These are phyloP conservation scores for Neoascia interrupta DNA, from an alignment of 2,888 invertebrate genomes.

Conservation along the genomic window DNA sequence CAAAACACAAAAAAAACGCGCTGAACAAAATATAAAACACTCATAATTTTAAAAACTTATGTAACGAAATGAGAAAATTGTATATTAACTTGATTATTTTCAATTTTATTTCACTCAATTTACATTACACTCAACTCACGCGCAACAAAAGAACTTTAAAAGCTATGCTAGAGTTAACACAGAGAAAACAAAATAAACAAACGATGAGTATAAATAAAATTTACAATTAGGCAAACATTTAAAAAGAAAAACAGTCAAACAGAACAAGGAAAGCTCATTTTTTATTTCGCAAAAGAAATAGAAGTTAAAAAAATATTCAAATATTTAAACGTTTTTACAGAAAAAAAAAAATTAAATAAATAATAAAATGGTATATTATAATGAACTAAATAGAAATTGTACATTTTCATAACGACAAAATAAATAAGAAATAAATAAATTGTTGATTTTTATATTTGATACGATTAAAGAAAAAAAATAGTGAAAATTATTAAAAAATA, in stretches of 20 bases:
- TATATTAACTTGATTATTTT: no score
- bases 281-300: conserved; percentile 72
- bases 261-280: conserved; percentile 75
- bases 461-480: conserved; percentile 77
- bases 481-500: conserved; percentile 63
- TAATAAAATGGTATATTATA: conserved; percentile 52
- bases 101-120: no score
- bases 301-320: conserved; percentile 49
- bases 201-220: conserved; percentile 46
- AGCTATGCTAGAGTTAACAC: conserved; percentile 1
- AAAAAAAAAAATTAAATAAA: conserved; percentile 62
- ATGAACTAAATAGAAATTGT: conserved; percentile 51
- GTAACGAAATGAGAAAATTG: no score
- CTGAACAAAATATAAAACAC: conserved; percentile 36
- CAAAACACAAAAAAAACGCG: conserved; percentile 44
- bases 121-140: conserved; percentile 14
- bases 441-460: conserved; percentile 80
- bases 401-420: conserved; percentile 59
- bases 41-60: conserved; percentile 18
- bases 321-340: conserved; percentile 44
- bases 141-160: conserved; percentile 16
- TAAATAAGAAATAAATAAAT: conserved; percentile 71
- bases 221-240: conserved; percentile 44
- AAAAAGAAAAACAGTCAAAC: conserved; percentile 63
- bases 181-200: conserved; percentile 48